These are phyloP conservation scores for Oreonectes daqikongensis DNA, from an alignment of 2,797 vertebrate species.

Conservation along the genomic window DNA sequence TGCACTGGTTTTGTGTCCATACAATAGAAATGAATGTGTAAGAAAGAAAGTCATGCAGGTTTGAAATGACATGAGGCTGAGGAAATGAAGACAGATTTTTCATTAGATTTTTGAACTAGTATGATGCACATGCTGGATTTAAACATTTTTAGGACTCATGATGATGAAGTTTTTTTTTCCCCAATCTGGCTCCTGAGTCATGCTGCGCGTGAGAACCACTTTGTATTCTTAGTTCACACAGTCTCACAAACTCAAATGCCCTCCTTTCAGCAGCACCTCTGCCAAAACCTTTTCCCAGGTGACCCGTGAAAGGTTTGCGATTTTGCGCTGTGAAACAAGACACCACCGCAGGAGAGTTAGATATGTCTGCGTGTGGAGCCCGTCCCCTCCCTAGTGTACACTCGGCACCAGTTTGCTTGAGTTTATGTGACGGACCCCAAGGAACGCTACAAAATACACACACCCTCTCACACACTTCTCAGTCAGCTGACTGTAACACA, in stretches of 20 bases:
- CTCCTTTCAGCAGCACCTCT: constrained; percentile 30
- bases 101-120: background rate
- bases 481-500: constrained; percentile 53
- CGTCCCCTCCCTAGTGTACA: constrained; percentile 34
- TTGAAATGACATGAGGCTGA: no score
- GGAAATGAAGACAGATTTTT: no score
- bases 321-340: constrained; percentile 19
- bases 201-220: constrained; percentile 22
- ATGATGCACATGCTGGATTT: background rate
- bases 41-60: no score
- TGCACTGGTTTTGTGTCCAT: no score
- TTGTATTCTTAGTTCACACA: constrained; percentile 28
- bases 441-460: constrained; percentile 10
- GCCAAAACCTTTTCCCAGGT: constrained; percentile 31
- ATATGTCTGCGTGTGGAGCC: constrained; percentile 31
- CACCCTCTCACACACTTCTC: constrained; percentile 9
- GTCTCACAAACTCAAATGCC: constrained; percentile 43
- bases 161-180: constrained; percentile 17
- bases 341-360: background rate
- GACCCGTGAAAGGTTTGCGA: constrained; percentile 18
- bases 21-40: no score
- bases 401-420: constrained; percentile 10
- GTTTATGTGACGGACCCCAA: constrained; percentile 27
- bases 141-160: constrained; percentile 8
- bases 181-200: background rate